Evolutionary conservation across 1,140 invertebrate genomes (phyloP).

Genomic region (Globodera ellingtonae): DNA sequence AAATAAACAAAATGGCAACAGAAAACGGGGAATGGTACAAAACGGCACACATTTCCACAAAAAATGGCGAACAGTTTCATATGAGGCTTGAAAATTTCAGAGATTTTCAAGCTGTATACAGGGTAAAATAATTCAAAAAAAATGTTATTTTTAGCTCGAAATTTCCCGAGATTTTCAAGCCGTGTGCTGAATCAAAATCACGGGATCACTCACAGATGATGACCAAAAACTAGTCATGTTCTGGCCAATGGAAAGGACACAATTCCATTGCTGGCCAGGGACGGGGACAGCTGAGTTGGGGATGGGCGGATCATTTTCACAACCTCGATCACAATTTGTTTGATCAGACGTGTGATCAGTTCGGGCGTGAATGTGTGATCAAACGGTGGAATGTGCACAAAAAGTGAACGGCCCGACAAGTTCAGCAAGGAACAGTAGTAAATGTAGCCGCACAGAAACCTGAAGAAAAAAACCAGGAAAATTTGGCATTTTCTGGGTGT

Average conservation of each 20-base stretch:
- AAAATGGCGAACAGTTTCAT: too few relatives aligned
- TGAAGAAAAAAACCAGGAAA: background rate
- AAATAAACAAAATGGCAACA: too few relatives aligned
- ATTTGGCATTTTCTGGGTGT: background rate
- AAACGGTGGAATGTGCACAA: constrained; percentile 40
- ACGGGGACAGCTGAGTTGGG: background rate
- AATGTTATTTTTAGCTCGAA: too few relatives aligned
- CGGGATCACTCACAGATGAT: too few relatives aligned
- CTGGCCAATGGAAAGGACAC: background rate
- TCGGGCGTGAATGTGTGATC: constrained; percentile 27
- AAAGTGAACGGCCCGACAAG: constrained; percentile 29
- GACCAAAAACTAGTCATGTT: too few relatives aligned
- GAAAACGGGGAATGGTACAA: too few relatives aligned
- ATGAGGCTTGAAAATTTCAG: too few relatives aligned
- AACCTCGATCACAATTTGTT: constrained; percentile 23
- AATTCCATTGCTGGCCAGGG: background rate
- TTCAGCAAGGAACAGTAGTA: constrained; percentile 37
- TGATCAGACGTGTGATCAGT: constrained; percentile 26
- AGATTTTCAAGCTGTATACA: too few relatives aligned
- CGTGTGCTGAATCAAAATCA: too few relatives aligned
- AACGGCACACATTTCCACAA: too few relatives aligned
- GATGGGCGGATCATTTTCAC: constrained; percentile 11
- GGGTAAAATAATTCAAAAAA: too few relatives aligned
- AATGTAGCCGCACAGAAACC: constrained; percentile 42
- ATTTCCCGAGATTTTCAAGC: too few relatives aligned